Evolutionary conservation across 1,140 invertebrate species (phyloP), one percentile per base, ranked within the genome.

Genomic region (Thaumetopoea pityocampa): DNA sequence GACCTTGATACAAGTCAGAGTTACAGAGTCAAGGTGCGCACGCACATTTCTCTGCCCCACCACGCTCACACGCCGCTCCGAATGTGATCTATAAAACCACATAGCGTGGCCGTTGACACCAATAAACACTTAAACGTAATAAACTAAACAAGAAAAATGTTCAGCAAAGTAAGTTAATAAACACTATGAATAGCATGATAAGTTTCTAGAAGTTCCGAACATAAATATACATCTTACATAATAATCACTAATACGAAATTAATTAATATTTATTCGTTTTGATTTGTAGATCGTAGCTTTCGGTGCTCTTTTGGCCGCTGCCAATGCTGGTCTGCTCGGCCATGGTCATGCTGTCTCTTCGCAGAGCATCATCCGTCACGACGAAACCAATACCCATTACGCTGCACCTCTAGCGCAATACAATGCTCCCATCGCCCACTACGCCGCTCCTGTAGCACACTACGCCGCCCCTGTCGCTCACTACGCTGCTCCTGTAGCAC

Each of bases 21-120:
- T 64, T 61, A 63, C 47, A 49, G 48, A 74, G 70, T 77, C 72
- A 77, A 72, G 63, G 67, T 56, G 61, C 44, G 15, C 28, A 34
- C 53, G 32, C 51, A 37, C 73, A 78, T 74, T 70, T 77, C 77
- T 70, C 58, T 49, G 52, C 67, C 62, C 65, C 67, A 61, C 62
- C 54, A 26, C 51, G 20, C 27, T 2, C 19, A 18, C 48, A 28
- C 18, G 34, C n/a, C 51, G 36, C 45, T 30, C 44, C 35, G 32
- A 16, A 28, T 26, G 33, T 42, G 58, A 56, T 68, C 58, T 81
- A 81, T 80, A 80, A 70, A 80, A 78, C 69, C 71, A 73, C 65
- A 61, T 44, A 19, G 30, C 53, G 34, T 57, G 50, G 48, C 54
- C 17, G 30, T 65, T 71, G 61, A 73, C 57, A 73, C 62, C 58